These are phyloP conservation scores for Euzophera pinguis DNA, from an alignment of 2,888 invertebrate genomes.

Conservation along the genomic window DNA sequence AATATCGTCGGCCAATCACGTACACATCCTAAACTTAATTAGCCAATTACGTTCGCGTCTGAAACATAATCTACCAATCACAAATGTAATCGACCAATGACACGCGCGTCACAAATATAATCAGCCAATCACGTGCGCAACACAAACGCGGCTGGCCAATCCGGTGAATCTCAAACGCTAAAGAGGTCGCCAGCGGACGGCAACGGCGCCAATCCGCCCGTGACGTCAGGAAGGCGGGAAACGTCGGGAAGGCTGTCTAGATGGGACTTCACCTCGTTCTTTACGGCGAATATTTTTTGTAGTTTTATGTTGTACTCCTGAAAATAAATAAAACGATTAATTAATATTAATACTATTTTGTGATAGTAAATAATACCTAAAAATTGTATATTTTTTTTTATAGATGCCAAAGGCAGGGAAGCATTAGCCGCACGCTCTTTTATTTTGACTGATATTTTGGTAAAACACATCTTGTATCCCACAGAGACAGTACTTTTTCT, in stretches of 20 bases:
- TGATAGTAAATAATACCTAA: no score
- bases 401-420: no score
- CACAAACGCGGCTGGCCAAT: background rate
- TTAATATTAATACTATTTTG: no score
- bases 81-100: background rate
- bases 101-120: background rate
- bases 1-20: no score
- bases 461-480: no score
- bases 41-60: background rate
- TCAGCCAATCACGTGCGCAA: background rate
- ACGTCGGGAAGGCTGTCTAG: slow-evolving; percentile 96
- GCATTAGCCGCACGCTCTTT: no score
- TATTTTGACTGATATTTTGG: no score
- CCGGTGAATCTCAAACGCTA: slow-evolving; percentile 72
- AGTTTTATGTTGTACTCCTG: slow-evolving; percentile 96
- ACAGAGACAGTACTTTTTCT: no score
- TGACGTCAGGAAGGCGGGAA: slow-evolving; percentile 94
- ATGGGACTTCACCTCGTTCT: slow-evolving; percentile 94
- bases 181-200: slow-evolving; percentile 98
- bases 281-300: slow-evolving; percentile 90
- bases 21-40: background rate
- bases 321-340: slow-evolving; percentile 28
- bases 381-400: no score
- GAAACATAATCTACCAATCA: background rate
- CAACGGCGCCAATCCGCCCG: slow-evolving; percentile 94